Evolutionary conservation across 2,113 vertebrate genomes (phyloP).

Genomic region (Lophochroa leadbeateri): DNA sequence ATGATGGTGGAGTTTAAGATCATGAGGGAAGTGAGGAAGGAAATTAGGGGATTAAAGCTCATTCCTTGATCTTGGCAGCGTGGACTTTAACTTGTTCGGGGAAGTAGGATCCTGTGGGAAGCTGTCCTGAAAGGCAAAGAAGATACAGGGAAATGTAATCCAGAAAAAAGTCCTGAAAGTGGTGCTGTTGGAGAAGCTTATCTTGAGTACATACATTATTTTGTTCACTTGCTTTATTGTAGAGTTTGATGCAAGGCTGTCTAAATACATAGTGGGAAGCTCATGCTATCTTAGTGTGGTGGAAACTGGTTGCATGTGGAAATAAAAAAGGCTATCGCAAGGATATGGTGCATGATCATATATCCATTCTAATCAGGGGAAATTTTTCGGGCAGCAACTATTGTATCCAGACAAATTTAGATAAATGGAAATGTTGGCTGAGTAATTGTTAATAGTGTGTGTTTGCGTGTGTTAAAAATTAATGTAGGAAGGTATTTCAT

Average conservation of each 20-base stretch:
- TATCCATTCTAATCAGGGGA: conserved; percentile 30
- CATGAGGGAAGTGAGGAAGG: neutral
- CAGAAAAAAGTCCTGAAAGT: neutral
- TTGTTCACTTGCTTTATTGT: neutral
- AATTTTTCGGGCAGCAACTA: conserved; percentile 16
- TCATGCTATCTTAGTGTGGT: neutral
- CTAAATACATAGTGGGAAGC: neutral
- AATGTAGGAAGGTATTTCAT: neutral
- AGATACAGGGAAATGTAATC: neutral
- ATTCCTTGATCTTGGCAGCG: neutral
- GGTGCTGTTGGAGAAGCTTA: neutral
- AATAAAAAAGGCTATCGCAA: neutral
- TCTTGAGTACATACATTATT: accelerated
- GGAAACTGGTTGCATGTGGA: neutral
- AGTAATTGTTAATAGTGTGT: conserved; percentile 2
- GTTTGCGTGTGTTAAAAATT: neutral
- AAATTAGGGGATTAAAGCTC: neutral
- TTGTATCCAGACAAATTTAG: conserved; percentile 33
- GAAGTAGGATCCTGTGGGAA: neutral
- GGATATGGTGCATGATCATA: neutral
- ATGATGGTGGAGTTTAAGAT: neutral
- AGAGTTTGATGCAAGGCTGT: neutral
- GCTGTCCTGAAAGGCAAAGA: neutral
- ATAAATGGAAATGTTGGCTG: neutral
- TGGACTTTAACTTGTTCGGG: neutral